phyloP scores from a whole-genome alignment of 2,797 vertebrate genomes.

The Acanthurus lineatus region DNA sequence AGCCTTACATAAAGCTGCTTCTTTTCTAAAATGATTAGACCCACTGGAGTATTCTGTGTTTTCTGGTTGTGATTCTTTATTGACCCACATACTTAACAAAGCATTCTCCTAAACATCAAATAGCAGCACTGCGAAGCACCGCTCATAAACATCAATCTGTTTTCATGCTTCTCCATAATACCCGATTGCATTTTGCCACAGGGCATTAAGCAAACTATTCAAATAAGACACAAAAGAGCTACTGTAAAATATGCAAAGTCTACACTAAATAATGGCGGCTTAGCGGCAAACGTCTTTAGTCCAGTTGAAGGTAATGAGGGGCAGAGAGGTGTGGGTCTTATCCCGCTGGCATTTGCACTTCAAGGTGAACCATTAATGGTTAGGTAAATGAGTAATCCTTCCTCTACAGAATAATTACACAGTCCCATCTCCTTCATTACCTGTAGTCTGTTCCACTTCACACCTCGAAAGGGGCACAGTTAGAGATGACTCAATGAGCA shows the following conservation, averaged over 20 bases:
- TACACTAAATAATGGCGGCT: conserved; percentile 59
- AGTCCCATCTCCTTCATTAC: conserved; percentile 80
- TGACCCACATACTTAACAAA: conserved; percentile 53
- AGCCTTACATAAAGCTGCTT: not conserved
- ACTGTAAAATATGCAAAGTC: conserved; percentile 64
- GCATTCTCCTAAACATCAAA: conserved; percentile 30
- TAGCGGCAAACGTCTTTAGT: conserved; percentile 44
- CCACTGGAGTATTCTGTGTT: conserved; percentile 7
- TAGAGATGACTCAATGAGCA: conserved; percentile 30
- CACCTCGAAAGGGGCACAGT: conserved; percentile 61
- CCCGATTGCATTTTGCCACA: conserved; percentile 47
- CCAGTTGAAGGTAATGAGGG: conserved; percentile 67
- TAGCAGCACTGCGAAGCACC: not conserved
- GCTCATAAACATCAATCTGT: conserved; percentile 54
- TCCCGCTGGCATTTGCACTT: conserved; percentile 74
- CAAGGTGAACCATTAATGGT: conserved; percentile 81
- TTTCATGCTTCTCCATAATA: conserved; percentile 49
- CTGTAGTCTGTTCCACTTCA: conserved; percentile 81
- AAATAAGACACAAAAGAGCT: conserved; percentile 53
- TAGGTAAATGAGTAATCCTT: conserved; percentile 79
- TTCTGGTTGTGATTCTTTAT: conserved; percentile 31
- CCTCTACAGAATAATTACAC: conserved; percentile 78
- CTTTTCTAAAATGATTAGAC: conserved; percentile 16
- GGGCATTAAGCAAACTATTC: conserved; percentile 66
- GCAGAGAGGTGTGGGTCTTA: conserved; percentile 63